Evolutionary conservation across 2,888 invertebrate species (phyloP).

Genomic region (Drosophila algonquin): DNA sequence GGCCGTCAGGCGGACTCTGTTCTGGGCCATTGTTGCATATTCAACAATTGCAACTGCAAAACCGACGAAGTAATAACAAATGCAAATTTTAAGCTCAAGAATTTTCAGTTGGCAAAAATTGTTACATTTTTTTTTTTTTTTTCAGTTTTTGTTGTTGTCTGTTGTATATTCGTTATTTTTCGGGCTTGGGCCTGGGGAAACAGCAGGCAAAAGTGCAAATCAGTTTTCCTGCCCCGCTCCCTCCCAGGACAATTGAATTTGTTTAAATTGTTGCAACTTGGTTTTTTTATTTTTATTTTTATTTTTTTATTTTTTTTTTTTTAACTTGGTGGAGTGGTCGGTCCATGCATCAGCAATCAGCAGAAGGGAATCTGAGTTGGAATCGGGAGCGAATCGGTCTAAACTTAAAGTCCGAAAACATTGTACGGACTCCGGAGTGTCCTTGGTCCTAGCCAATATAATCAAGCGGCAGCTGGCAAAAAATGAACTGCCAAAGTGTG

Average conservation of each 20-base stretch:
- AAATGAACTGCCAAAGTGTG: constrained; percentile 62
- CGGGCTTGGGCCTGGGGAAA: constrained; percentile 9
- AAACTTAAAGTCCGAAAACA: constrained; percentile 47
- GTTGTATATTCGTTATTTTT: not conserved
- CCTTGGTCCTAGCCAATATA: constrained; percentile 65
- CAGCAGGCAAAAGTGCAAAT: constrained; percentile 58
- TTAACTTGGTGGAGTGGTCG: not conserved
- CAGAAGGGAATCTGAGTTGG: not conserved
- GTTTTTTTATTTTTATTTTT: not conserved
- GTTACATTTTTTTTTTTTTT: constrained; percentile 30
- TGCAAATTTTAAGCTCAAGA: constrained; percentile 76
- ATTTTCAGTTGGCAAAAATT: constrained; percentile 67
- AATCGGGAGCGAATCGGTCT: constrained; percentile 18
- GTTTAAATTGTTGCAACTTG: constrained; percentile 61
- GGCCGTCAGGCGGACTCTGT: constrained; percentile 13
- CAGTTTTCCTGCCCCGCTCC: constrained; percentile 46
- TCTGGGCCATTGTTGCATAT: constrained; percentile 67
- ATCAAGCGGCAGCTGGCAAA: constrained; percentile 68
- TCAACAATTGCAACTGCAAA: constrained; percentile 71
- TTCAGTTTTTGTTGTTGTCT: not conserved
- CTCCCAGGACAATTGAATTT: constrained; percentile 62
- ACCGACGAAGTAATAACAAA: constrained; percentile 77
- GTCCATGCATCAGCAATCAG: constrained; percentile 44
- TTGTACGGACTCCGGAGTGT: constrained; percentile 24
- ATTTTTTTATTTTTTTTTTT: not conserved